Evolutionary conservation across 2,888 invertebrate species (phyloP).

Genomic region (Liopterus haemorrhoidalis): DNA sequence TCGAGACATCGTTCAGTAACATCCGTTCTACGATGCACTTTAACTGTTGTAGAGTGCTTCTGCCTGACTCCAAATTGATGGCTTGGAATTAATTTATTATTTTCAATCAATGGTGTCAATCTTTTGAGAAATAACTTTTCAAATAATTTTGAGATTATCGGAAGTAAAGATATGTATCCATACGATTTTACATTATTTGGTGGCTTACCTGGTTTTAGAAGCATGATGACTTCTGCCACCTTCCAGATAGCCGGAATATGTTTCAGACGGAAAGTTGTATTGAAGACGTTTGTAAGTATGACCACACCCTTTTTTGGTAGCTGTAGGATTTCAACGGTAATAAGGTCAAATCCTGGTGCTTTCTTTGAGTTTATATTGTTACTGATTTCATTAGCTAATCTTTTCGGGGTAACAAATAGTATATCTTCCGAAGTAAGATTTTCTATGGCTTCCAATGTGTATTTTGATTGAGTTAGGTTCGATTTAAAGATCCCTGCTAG

Average conservation of each 20-base stretch:
- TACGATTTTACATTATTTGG: slow-evolving; percentile 22
- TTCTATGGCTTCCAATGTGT: background rate
- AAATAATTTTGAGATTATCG: slow-evolving; percentile 27
- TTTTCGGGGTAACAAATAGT: slow-evolving; percentile 3
- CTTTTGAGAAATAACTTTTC: too few relatives aligned
- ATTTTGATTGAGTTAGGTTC: background rate
- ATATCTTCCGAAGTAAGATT: background rate
- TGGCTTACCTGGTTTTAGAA: slow-evolving; percentile 26
- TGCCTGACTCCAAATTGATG: slow-evolving; percentile 13
- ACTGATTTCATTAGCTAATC: slow-evolving; percentile 20
- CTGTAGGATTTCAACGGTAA: too few relatives aligned
- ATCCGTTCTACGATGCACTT: too few relatives aligned
- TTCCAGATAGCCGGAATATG: slow-evolving; percentile 25
- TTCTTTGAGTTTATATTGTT: too few relatives aligned
- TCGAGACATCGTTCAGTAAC: too few relatives aligned
- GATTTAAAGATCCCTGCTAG: slow-evolving; percentile 22
- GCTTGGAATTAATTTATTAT: background rate
- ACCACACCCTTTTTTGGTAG: too few relatives aligned
- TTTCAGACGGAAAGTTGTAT: too few relatives aligned
- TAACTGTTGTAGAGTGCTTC: too few relatives aligned
- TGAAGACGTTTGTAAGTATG: too few relatives aligned
- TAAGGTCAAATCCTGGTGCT: too few relatives aligned
- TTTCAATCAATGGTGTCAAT: too few relatives aligned
- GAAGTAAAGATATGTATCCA: slow-evolving; percentile 27
- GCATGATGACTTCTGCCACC: slow-evolving; percentile 30